Conservation (phyloP, 2,113 vertebrate genomes). For the Ptilorrhoa leucosticta region DNA sequence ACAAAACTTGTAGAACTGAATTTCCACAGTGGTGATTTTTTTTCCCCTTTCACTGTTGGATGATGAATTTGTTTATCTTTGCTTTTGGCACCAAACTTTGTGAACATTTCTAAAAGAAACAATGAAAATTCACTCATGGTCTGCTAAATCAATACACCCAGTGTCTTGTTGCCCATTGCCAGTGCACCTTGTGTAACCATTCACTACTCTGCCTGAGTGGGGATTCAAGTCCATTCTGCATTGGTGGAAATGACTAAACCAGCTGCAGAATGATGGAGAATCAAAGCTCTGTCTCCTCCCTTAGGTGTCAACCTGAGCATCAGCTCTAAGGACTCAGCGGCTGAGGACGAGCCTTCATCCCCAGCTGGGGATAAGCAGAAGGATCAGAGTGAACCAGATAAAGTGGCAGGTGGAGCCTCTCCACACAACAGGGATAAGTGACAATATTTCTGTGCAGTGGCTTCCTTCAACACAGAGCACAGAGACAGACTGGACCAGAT, state of each 20-base stretch:
- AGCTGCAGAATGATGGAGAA: background rate
- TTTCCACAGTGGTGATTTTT: background rate
- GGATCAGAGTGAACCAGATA: background rate
- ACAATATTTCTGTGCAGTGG: background rate
- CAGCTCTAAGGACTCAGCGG: background rate
- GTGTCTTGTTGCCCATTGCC: background rate
- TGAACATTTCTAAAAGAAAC: slow-evolving; percentile 50
- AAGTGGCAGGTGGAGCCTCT: background rate
- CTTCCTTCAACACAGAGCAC: background rate
- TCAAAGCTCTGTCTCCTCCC: background rate
- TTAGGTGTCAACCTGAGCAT: background rate
- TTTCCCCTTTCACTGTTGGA: background rate
- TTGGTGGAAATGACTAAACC: background rate
- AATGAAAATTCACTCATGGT: background rate
- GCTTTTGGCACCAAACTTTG: slow-evolving; percentile 22
- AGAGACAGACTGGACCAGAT: background rate
- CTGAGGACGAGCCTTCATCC: background rate
- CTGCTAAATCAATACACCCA: slow-evolving; percentile 12
- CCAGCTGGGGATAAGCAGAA: background rate
- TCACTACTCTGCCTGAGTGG: background rate
- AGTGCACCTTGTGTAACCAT: slow-evolving; percentile 10
- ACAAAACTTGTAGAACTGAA: background rate
- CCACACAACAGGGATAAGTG: background rate
- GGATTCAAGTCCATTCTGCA: background rate
- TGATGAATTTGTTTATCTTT: slow-evolving; percentile 41